A percentile compares a stretch with the other conserved stretches of the same genome.
Evolutionary conservation across 2,797 vertebrate genomes (phyloP).

Genomic region (Psittacula echo): DNA sequence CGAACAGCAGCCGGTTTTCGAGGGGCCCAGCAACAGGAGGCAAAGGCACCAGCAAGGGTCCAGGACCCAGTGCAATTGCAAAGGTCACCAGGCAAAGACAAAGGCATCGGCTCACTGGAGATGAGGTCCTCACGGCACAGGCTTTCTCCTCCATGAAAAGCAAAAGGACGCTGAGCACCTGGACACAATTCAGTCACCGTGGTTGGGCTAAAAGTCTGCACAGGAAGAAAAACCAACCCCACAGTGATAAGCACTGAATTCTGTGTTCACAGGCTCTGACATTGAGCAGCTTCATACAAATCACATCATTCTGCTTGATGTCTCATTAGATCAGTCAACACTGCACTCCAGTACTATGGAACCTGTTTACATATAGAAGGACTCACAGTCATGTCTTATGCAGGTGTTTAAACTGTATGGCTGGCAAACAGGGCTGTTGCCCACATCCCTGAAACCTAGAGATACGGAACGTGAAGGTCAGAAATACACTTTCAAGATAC

Average conservation of each 20-base stretch:
- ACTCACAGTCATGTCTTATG: neutral
- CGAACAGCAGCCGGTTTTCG: slow-evolving; percentile 93
- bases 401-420: neutral
- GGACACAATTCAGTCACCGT: slow-evolving; percentile 86
- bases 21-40: slow-evolving; percentile 95
- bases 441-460: neutral
- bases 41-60: slow-evolving; percentile 94
- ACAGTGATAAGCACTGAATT: neutral
- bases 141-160: slow-evolving; percentile 92
- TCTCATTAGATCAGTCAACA: neutral
- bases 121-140: slow-evolving; percentile 84
- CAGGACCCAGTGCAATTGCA: slow-evolving; percentile 92
- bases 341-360: neutral
- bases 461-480: neutral
- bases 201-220: slow-evolving; percentile 86
- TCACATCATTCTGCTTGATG: neutral
- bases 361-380: neutral
- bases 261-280: neutral
- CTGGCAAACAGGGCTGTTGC: neutral
- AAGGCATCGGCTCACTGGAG: slow-evolving; percentile 90
- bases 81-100: slow-evolving; percentile 96
- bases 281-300: neutral
- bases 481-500: neutral
- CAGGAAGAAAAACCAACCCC: slow-evolving; percentile 38
- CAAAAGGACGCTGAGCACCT: slow-evolving; percentile 90